Base-by-base conservation (phyloP, 2,113 vertebrate species). In the Mungos mungo region DNA sequence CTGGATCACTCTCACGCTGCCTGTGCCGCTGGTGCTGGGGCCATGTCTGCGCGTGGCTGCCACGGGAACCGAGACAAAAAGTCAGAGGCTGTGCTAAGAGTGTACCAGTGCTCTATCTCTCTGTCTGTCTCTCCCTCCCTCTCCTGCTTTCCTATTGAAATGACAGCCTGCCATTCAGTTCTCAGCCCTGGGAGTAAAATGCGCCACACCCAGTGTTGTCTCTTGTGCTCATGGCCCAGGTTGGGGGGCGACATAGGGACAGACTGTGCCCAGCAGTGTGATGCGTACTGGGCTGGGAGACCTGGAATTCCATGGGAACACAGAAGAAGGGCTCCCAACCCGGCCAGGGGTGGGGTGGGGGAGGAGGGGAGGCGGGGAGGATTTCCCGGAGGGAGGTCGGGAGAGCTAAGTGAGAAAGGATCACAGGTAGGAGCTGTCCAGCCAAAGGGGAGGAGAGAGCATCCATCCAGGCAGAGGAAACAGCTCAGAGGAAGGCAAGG, bases 321-420 rank as follows among this genome's bases (percentile, higher is more conserved):
- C 65, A 88, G 82, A n/a, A 81, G 21, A 83, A 19, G 29, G 50
- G 13, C 60, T 54, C 80, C 72, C 21, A 3, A 1, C 38, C 18
- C 79, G 54, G 65, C 33, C 45, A 12, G 54, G 3, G 2, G 5
- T 1, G 41, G 21, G 3, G 4, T 0, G 0, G 13, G 18, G 27
- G 3, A 12, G 10, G 12, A 8, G 8, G 18, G 3, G 38, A 54
- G 80, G 12, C 18, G 21, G 47, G 47, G 57, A 21, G 21, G 68
- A 7, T 18, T 65, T 52, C 45, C 27, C 1, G 10, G 74, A 82
- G 90, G 65, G 12, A 50, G 47, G 47, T 33, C 27, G 47, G 50
- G 77, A 69, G 60, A 38, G 16, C 21, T 14, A 2, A 12, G 25
- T 72, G 31, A 84, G 41, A 23, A 38, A 35, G 23, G 18, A 45